Conservation (phyloP, 2,888 invertebrate species). For the Heliconius erato region DNA sequence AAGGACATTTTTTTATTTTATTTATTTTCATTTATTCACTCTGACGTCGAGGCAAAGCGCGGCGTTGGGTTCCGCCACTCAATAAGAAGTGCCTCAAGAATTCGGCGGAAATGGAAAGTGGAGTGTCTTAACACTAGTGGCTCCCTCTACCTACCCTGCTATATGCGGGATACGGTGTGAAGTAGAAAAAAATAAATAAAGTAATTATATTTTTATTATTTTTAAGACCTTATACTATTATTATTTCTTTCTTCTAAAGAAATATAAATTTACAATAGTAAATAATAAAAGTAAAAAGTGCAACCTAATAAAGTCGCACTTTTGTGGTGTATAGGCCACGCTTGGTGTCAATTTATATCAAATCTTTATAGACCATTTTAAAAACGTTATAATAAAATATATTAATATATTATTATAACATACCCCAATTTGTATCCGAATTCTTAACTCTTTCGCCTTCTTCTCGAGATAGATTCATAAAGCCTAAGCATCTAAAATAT, state of each 20-base stretch:
- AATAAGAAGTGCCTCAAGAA: not conserved
- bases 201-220: too few species aligned
- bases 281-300: too few species aligned
- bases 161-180: not conserved
- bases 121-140: not conserved
- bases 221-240: too few species aligned
- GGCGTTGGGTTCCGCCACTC: not conserved
- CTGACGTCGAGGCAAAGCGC: too few species aligned
- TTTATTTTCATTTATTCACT: too few species aligned
- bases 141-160: not conserved
- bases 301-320: too few species aligned
- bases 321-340: too few species aligned
- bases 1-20: not conserved
- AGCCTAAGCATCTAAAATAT: slow-evolving; percentile 58
- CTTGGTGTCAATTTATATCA: too few species aligned
- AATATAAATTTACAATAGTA: too few species aligned
- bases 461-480: slow-evolving; percentile 54
- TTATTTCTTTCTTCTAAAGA: not conserved
- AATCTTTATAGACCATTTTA: too few species aligned
- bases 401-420: not conserved
- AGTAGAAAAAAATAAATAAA: not conserved
- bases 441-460: slow-evolving; percentile 53
- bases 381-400: too few species aligned
- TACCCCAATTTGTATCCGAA: slow-evolving; percentile 5
- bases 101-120: not conserved